Evolutionary conservation across 2,113 vertebrate genomes (phyloP), one percentile per base, ranked within the genome.

Genomic region (Sinocyclocheilus anophthalmus): DNA sequence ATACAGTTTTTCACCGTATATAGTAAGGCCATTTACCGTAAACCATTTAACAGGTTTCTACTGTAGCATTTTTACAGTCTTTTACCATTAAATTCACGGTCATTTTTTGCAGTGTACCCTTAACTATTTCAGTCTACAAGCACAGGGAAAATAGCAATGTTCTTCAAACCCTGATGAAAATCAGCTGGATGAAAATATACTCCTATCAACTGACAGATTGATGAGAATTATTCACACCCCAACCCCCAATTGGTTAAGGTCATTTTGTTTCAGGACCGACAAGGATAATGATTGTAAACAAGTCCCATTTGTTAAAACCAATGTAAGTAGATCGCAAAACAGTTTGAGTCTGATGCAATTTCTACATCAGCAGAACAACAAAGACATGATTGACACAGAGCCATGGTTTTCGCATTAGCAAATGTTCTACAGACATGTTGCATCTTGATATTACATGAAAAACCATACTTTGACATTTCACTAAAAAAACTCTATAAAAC

Each of bases 321-420:
- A 11, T 59, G 26, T 53, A 77, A 57, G 18, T 37, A 26, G 76
- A 10, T 8, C 18, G 24, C 20, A 33, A 55, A 77, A 79, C 30
- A 79, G 53, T 79, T 39, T 79, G 11, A 61, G 33, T 42, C 37
- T 42, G 10, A 73, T 42, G 70, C 20, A 73, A 73, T 73, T 73
- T 73, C 20, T 37, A 42, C 8, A 79, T n/a, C 20, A 79, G 30
- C 18, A 59, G 76, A 61, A 59, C 18, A 79, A 79, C 76, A 61
- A 61, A 39, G 30, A n/a, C 18, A 79, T 59, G 76, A 79, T 39
- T 61, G 30, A 24, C 18, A 39, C 26, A 61, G 30, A 39, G 12
- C 55, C 18, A 59, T 2, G 13, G 10, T 3, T 20, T 55, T 59
- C 5, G 20, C 55, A 61, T 59, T 59, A 39, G 76, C 30, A 79